These are phyloP conservation scores for Vanessa tameamea DNA, from an alignment of 1,140 invertebrate species.

Conservation along the genomic window DNA sequence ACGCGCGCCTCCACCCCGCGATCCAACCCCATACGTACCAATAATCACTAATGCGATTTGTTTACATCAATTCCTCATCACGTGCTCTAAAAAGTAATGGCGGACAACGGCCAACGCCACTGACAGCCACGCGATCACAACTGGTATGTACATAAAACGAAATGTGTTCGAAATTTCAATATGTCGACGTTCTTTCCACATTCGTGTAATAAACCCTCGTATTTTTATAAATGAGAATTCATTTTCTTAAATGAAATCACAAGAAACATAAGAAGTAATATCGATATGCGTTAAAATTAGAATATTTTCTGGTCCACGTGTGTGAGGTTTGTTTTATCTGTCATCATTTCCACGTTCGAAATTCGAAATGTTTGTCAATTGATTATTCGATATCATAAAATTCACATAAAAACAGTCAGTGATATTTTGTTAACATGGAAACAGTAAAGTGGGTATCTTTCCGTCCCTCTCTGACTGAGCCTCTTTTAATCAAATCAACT, in stretches of 20 bases:
- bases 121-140: conserved; percentile 30
- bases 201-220: background rate
- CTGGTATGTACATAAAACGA: conserved; percentile 47
- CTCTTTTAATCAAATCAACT: conserved; percentile 40
- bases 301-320: background rate
- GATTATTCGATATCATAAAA: conserved; percentile 19
- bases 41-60: conserved; percentile 66
- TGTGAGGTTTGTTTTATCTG: conserved; percentile 10
- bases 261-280: background rate
- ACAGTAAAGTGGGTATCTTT: conserved; percentile 14
- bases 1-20: conserved; percentile 54
- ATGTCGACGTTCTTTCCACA: conserved; percentile 3
- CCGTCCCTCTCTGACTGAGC: conserved; percentile 26
- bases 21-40: conserved; percentile 42
- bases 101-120: conserved; percentile 41
- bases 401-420: conserved; percentile 14
- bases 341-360: conserved; percentile 7
- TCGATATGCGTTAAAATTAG: background rate
- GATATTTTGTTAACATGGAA: conserved; percentile 33
- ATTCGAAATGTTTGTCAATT: conserved; percentile 23
- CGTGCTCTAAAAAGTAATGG: conserved; percentile 61
- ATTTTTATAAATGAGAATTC: background rate
- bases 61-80: conserved; percentile 67
- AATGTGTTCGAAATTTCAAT: background rate
- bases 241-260: conserved; percentile 3